Percentiles rank a stretch among this genome's conserved stretches.
Evolutionary conservation across 2,888 invertebrate genomes (phyloP).

Genomic region (Melipona beecheii): DNA sequence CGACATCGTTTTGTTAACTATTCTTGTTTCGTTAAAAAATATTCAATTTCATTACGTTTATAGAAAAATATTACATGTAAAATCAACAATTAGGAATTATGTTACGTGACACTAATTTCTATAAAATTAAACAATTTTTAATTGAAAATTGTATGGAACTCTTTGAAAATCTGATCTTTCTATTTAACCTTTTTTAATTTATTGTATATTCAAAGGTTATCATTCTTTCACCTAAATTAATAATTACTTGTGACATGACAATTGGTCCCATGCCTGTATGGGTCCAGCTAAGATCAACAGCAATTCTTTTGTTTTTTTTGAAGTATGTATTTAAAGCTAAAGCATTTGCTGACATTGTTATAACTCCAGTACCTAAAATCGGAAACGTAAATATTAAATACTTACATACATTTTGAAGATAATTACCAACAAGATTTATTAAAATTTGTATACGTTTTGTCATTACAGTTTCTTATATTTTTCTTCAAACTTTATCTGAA

Average conservation of each 20-base stretch:
- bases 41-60: background rate
- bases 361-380: slow-evolving; percentile 86
- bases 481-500: background rate
- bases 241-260: slow-evolving; percentile 86
- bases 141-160: background rate
- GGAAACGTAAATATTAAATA: background rate
- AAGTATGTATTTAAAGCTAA: slow-evolving; percentile 89
- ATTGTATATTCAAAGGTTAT: background rate
- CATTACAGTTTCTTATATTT: background rate
- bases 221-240: background rate
- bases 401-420: background rate
- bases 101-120: background rate
- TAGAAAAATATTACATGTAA: background rate
- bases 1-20: background rate
- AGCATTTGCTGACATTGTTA: slow-evolving; percentile 87
- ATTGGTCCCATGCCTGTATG: slow-evolving; percentile 88
- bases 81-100: background rate
- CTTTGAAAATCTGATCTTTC: background rate
- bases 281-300: slow-evolving; percentile 88
- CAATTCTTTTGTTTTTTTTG: slow-evolving; percentile 86
- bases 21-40: background rate
- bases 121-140: background rate
- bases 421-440: background rate
- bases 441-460: background rate
- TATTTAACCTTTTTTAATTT: background rate